Evolutionary conservation across 2,113 vertebrate genomes (phyloP).

Genomic region (Haplochromis burtoni): DNA sequence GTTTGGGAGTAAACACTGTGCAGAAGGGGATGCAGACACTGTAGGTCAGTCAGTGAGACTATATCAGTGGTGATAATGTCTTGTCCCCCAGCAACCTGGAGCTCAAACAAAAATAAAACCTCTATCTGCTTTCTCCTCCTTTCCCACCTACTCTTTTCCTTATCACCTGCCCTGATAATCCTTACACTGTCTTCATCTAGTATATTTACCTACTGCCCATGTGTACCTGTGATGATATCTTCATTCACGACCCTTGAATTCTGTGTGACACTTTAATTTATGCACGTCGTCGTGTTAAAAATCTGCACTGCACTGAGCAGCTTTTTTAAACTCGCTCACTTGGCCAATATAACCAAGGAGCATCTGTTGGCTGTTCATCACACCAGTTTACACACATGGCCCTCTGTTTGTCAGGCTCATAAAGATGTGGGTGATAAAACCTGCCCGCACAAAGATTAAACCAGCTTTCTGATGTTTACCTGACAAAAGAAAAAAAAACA

Average conservation of each 20-base stretch:
- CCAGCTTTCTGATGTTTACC: background rate
- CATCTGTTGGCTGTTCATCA: background rate
- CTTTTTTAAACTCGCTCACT: background rate
- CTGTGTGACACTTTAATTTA: background rate
- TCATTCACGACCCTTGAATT: background rate
- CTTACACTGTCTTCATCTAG: background rate
- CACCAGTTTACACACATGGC: background rate
- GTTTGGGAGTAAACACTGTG: background rate
- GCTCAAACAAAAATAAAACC: background rate
- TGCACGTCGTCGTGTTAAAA: rapidly evolving
- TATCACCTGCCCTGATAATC: background rate
- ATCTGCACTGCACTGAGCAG: rapidly evolving
- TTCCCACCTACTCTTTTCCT: background rate
- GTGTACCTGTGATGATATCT: background rate
- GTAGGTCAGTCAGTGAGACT: background rate
- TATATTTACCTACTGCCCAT: background rate
- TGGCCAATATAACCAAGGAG: background rate
- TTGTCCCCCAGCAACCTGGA: background rate
- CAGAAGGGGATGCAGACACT: background rate
- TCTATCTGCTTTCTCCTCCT: background rate
- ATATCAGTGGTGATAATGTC: background rate
- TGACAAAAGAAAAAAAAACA: background rate
- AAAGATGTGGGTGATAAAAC: background rate
- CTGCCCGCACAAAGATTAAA: background rate
- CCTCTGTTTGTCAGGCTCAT: background rate